Conservation (phyloP, 2,888 invertebrate species). For the Eretmocerus hayati region DNA sequence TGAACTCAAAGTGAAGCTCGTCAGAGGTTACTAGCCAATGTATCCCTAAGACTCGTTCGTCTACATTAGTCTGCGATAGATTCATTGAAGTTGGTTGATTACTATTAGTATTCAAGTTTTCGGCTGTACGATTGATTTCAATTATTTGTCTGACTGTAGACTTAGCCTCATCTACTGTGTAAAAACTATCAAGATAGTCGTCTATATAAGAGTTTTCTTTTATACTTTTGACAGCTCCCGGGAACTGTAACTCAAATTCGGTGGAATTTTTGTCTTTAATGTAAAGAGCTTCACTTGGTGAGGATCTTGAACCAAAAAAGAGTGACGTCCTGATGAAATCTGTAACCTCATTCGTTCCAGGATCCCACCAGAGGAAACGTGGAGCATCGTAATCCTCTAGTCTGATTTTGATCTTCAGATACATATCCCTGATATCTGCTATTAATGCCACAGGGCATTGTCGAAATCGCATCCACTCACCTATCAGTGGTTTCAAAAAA, state of each 20-base stretch:
- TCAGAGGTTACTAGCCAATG: neutral
- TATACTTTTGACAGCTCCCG: constrained; percentile 25
- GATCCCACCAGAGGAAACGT: neutral
- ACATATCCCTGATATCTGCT: neutral
- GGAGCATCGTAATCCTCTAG: neutral
- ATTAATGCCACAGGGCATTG: neutral
- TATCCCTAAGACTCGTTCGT: neutral
- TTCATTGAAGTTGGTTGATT: neutral
- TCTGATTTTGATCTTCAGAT: neutral
- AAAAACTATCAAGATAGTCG: constrained; percentile 4
- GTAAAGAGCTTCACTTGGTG: constrained; percentile 22
- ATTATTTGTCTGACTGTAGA: constrained; percentile 12
- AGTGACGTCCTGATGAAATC: neutral
- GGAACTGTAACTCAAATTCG: constrained; percentile 17
- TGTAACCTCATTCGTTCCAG: neutral
- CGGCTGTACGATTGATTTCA: constrained; percentile 9
- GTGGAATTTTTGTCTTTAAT: constrained; percentile 26
- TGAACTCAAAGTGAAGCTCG: neutral
- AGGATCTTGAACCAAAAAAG: neutral
- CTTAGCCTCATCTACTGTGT: constrained; percentile 19
- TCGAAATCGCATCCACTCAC: neutral
- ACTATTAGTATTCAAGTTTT: constrained; percentile 12
- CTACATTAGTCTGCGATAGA: neutral
- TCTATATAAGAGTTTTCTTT: constrained; percentile 27
- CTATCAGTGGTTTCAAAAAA: neutral